Base-by-base conservation (phyloP, 2,113 vertebrate species). In the Seriola rivoliana region DNA sequence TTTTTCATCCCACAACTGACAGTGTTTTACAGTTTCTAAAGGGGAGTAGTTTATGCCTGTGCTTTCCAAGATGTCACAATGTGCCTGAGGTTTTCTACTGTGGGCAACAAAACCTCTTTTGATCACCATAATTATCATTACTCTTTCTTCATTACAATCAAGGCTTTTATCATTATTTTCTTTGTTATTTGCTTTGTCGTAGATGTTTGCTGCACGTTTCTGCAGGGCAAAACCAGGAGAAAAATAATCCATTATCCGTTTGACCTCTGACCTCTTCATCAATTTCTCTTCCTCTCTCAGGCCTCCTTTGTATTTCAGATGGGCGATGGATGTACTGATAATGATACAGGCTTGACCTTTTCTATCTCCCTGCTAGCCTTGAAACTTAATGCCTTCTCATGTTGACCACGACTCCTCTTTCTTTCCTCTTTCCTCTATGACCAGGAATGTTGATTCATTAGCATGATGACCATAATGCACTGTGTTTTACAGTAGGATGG, bases 31-130 rank as follows among this genome's bases (percentile, higher is more conserved):
- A 63, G 65, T 81, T 90, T 88, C 75, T 81, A 66, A 58, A 48
- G 76, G 88, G 68, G 86, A 88, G 86, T 85, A 50, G 75, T 88
- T 85, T 76, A 69, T 84, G 79, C 72, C 78, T 88, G 81, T 92
- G 85, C 90, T 94, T 94, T 94, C 87, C 85, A 89, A 92, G 87
- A 89, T 91, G 83, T 95, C 93, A 94, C 93, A 84, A 92, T 82
- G 95, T 95, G 94, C 94, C 94, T 95, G 78, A 94, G 92, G 78
- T 76, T 59, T 90, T 90, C 59, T 63, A 66, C 7, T 78, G 65
- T 77, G 77, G 50, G 71, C 36, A 78, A 80, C 65, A 81, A 60
- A 78, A 78, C 29, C 50, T 66, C 13, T 58, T 71, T 59, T 58
- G 34, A 60, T 48, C 54, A 58, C 29, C 29, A 9, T 59, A 32